phyloP scores from a whole-genome alignment of 2,113 vertebrate species.

The Malurus alboscapulatus region DNA sequence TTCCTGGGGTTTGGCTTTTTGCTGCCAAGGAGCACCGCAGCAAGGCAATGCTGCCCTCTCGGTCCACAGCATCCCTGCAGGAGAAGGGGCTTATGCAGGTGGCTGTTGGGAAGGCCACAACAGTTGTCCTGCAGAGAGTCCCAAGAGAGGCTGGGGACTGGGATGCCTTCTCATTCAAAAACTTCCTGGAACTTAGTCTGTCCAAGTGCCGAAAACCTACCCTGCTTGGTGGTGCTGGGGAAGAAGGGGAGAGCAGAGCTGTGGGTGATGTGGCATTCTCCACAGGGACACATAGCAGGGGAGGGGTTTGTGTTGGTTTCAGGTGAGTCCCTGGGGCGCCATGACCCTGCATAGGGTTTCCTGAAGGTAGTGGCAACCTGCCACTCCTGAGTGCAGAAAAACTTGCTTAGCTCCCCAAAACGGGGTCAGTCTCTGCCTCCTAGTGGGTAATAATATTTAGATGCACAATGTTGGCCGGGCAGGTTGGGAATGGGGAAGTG shows the following conservation, averaged over 20 bases:
- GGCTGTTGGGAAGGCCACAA: not conserved
- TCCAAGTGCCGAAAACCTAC: not conserved
- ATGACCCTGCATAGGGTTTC: not conserved
- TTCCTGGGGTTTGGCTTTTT: not conserved
- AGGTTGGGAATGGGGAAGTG: not conserved
- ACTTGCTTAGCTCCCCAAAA: not conserved
- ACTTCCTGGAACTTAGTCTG: not conserved
- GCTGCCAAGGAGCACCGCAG: not conserved
- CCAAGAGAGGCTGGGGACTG: not conserved
- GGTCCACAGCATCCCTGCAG: not conserved
- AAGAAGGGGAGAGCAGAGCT: not conserved
- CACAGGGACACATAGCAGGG: not conserved
- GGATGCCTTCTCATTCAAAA: rapidly evolving
- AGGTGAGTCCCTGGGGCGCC: not conserved
- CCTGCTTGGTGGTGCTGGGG: rapidly evolving
- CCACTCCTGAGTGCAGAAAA: not conserved
- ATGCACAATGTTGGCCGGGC: not conserved
- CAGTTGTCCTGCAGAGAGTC: not conserved
- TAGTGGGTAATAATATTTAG: not conserved
- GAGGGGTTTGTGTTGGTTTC: not conserved
- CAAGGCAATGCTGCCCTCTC: not conserved
- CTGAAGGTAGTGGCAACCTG: not conserved
- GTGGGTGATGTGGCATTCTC: rapidly evolving
- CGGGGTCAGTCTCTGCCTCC: not conserved
- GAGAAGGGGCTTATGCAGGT: not conserved